Evolutionary conservation across 2,888 invertebrate species (phyloP), one percentile per base, ranked within the genome.

Genomic region (Synergus itoensis): DNA sequence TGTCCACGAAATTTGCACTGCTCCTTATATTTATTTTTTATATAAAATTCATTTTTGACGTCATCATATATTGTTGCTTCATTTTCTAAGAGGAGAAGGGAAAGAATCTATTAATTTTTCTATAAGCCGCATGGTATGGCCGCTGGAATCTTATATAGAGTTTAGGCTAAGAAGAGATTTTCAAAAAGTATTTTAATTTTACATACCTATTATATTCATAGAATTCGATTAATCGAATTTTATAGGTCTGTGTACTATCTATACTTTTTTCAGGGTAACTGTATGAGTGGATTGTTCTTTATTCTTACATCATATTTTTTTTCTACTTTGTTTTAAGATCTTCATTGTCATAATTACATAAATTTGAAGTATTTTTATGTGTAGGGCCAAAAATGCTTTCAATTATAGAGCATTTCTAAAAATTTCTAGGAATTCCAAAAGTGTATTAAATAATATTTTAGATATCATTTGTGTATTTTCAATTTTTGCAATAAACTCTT

Each of bases 11-110:
- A 36, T 28, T 1, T 9, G 14, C 53, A n/a, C 16, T 53, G 53
- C 28, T 73, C 16, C 36, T 81, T 43, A 43, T 79, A 81, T 53
- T 73, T 53, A 73, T 77, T 77, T 21, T 43, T 48, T 53, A 45
- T 36, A 64, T 65, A 28, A 62, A n/a, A 75, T 67, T 48, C 62
- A 76, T 41, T 21, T 45, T 53, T n/a, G 53, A 73, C n/a, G 16
- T 53, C 9, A 9, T 9, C 57, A 53, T 77, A 40, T 40, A 62
- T 65, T 45, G 28, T n/a, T 57, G 48, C 43, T n/a, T 41, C 28
- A n/a, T 41, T 41, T 43, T 12, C 73, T 14, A 11, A n/a, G 36
- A 43, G 45, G 57, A n/a, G 40, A 77, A 0, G 77, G 43, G 77
- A 77, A 48, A 76, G 57, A 41, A 76, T 18, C 0, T 18, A 60